Evolutionary conservation across 2,113 vertebrate genomes (phyloP).

Genomic region (Nansenia antarctica): DNA sequence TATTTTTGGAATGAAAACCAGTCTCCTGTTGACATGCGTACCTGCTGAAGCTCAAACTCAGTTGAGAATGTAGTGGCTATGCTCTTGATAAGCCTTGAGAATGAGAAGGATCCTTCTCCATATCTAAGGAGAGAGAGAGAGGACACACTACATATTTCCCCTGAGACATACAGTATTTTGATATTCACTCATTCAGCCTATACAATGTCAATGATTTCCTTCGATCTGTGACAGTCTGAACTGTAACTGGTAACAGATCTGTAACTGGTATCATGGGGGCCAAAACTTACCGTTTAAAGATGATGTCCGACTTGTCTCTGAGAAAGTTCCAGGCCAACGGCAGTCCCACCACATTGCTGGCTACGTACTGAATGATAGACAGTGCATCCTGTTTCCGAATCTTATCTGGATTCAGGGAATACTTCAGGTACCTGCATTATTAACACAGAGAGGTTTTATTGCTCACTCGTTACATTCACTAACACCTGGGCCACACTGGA

Average conservation of each 20-base stretch:
- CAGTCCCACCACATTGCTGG: slow-evolving; percentile 82
- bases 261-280: no score
- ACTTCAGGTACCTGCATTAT: slow-evolving; percentile 82
- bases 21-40: slow-evolving; percentile 58
- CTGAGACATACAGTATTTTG: neutral
- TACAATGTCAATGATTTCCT: neutral
- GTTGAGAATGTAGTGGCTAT: slow-evolving; percentile 82
- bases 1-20: no score
- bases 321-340: slow-evolving; percentile 89
- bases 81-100: slow-evolving; percentile 75
- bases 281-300: slow-evolving; percentile 42
- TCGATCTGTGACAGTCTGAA: no score
- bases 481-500: no score
- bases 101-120: slow-evolving; percentile 86
- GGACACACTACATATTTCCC: no score
- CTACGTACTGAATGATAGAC: slow-evolving; percentile 81
- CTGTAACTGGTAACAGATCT: no score
- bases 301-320: slow-evolving; percentile 76
- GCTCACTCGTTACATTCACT: no score
- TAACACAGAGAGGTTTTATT: neutral
- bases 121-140: slow-evolving; percentile 69
- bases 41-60: slow-evolving; percentile 86
- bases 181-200: neutral
- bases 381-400: slow-evolving; percentile 90
- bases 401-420: slow-evolving; percentile 75